Conservation (phyloP, 2,113 vertebrate genomes). For the Tachysurus vachellii region DNA sequence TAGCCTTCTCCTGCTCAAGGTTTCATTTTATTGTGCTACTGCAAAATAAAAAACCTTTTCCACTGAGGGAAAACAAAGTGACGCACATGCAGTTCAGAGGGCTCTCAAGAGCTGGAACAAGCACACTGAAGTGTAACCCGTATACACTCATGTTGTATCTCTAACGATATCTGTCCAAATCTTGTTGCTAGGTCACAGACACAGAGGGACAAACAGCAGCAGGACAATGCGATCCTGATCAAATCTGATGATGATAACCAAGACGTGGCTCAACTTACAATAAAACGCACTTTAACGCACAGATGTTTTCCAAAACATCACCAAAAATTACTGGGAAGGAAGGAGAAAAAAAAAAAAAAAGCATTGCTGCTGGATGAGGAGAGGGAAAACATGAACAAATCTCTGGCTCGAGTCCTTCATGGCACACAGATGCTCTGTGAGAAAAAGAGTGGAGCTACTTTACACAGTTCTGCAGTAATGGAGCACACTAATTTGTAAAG, state of each 20-base stretch:
- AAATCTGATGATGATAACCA: constrained; percentile 1
- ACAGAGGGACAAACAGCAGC: background rate
- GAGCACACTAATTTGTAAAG: constrained; percentile 13
- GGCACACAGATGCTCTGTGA: constrained; percentile 46
- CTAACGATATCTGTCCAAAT: background rate
- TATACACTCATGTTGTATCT: background rate
- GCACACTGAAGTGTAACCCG: background rate
- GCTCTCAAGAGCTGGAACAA: background rate
- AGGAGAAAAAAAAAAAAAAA: background rate
- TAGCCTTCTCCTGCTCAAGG: constrained; percentile 7
- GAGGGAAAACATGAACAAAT: constrained; percentile 24
- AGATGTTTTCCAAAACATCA: constrained; percentile 26
- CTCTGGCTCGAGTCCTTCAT: constrained; percentile 14
- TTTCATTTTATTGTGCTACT: background rate
- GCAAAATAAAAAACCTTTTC: constrained; percentile 3
- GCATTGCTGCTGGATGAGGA: background rate
- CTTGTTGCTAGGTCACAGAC: constrained; percentile 2
- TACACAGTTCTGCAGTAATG: background rate
- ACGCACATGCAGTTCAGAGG: background rate
- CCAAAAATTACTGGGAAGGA: background rate
- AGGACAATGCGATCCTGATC: background rate
- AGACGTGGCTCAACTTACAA: background rate
- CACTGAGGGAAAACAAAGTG: background rate
- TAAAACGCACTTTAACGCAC: constrained; percentile 13
- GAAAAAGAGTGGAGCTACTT: constrained; percentile 13